Percentiles rank a stretch among this genome's conserved stretches.
These are phyloP conservation scores for Sebastes itinus DNA, from an alignment of 2,797 vertebrate genomes.

Conservation along the genomic window DNA sequence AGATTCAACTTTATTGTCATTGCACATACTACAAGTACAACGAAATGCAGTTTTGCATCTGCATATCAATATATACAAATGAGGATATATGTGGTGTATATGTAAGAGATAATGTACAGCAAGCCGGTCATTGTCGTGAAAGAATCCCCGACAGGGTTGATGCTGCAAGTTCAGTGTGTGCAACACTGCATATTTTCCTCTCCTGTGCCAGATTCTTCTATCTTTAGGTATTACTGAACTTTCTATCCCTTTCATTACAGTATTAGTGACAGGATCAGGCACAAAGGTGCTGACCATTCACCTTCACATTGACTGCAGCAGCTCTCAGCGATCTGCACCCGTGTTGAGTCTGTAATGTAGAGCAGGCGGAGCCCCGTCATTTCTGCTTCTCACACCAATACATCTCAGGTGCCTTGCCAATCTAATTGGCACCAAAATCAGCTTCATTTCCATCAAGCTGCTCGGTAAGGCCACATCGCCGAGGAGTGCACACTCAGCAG, in stretches of 20 bases:
- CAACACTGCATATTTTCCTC: slow-evolving; percentile 1
- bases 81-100: too few species aligned
- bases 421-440: slow-evolving; percentile 66
- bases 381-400: slow-evolving; percentile 46
- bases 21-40: too few species aligned
- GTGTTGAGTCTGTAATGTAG: slow-evolving; percentile 11
- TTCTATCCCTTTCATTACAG: background rate
- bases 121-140: too few species aligned
- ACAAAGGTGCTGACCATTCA: slow-evolving; percentile 46
- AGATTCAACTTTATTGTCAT: too few species aligned
- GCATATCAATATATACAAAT: too few species aligned
- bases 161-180: background rate
- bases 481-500: slow-evolving; percentile 68
- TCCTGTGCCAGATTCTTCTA: slow-evolving; percentile 12
- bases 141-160: too few species aligned
- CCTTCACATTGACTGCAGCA: slow-evolving; percentile 26
- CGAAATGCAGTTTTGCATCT: too few species aligned
- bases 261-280: slow-evolving; percentile 7
- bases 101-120: too few species aligned
- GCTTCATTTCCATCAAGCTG: slow-evolving; percentile 62
- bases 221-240: slow-evolving; percentile 1
- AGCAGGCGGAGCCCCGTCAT: slow-evolving; percentile 35
- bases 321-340: slow-evolving; percentile 8
- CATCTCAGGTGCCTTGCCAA: slow-evolving; percentile 59
- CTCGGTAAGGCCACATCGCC: slow-evolving; percentile 39